Evolutionary conservation across 2,113 vertebrate genomes (phyloP), one percentile per base, ranked within the genome.

Genomic region (Onychostoma macrolepis): DNA sequence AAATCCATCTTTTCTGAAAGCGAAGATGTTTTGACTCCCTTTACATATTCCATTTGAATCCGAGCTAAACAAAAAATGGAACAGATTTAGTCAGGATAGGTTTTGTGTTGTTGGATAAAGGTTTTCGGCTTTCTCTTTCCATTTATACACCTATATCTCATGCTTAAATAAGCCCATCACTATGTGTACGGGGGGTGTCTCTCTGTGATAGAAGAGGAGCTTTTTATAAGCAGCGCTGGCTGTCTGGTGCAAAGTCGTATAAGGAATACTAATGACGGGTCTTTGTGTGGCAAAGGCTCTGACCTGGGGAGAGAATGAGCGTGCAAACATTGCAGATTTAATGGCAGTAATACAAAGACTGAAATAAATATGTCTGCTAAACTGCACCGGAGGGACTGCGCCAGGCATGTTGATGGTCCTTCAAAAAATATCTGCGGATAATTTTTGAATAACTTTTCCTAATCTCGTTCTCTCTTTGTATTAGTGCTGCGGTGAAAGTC

Each of bases 141-240:
- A 90, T 90, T 84, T 85, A 78, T 84, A 80, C 87, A 90, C 84
- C 84, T 85, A 88, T 90, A 90, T 85, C 82, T 90, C 89, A 90
- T 90, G 85, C 86, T 90, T 88, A 90, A 90, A 88, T 80, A 88
- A 88, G 84, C 86, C 86, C 61, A 89, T 89, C 89, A 87, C 84
- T 19, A 69, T 89, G 88, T 83, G 81, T 83, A 83, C n/a, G 56
- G 72, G 82, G 80, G 80, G 85, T 84, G 84, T 87, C 74, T 84
- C 86, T 61, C 53, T 81, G 84, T 88, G 84, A 90, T 80, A 69
- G 87, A 84, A 80, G 80, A 90, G 76, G 71, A 53, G 87, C 87
- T 88, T 85, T 88, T 87, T 80, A 80, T 78, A 88, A 86, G 80
- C 88, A 80, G 43, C 8, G 24, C 67, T 45, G 69, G 85, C 65